phyloP scores from a whole-genome alignment of 1,140 invertebrate genomes.

The Lordiphosa stackelbergi region DNA sequence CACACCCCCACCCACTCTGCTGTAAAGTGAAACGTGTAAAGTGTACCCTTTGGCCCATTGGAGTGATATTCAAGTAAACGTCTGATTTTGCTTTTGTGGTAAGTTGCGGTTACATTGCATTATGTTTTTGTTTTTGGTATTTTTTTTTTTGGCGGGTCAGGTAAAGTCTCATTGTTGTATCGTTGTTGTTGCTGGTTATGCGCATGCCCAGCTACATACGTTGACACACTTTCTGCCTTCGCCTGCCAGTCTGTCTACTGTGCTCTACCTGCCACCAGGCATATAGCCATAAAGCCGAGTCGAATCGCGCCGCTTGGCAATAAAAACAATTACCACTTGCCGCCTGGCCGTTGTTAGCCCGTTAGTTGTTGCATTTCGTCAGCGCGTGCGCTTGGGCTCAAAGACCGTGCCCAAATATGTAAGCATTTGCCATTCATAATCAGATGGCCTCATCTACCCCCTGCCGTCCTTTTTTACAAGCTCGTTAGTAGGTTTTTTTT shows the following conservation, averaged over 20 bases:
- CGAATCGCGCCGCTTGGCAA: constrained; percentile 29
- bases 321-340: constrained; percentile 71
- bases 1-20: constrained; percentile 4
- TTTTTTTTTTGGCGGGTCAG: constrained; percentile 8
- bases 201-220: constrained; percentile 56
- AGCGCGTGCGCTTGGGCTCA: constrained; percentile 42
- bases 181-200: constrained; percentile 38
- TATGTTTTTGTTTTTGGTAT: constrained; percentile 6
- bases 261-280: constrained; percentile 32
- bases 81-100: constrained; percentile 43
- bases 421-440: constrained; percentile 40
- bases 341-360: constrained; percentile 11
- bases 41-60: constrained; percentile 20
- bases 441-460: constrained; percentile 11
- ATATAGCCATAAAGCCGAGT: constrained; percentile 14
- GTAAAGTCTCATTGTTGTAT: constrained; percentile 19
- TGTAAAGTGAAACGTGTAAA: constrained; percentile 48
- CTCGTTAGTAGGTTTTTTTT: neutral
- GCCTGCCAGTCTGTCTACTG: constrained; percentile 8
- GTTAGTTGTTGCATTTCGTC: constrained; percentile 54
- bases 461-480: neutral
- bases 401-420: constrained; percentile 11
- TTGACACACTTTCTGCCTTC: constrained; percentile 68
- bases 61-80: constrained; percentile 31
- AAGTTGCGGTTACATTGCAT: constrained; percentile 54